phyloP scores from a whole-genome alignment of 1,140 invertebrate genomes.

The Zaprionus tsacasi region DNA sequence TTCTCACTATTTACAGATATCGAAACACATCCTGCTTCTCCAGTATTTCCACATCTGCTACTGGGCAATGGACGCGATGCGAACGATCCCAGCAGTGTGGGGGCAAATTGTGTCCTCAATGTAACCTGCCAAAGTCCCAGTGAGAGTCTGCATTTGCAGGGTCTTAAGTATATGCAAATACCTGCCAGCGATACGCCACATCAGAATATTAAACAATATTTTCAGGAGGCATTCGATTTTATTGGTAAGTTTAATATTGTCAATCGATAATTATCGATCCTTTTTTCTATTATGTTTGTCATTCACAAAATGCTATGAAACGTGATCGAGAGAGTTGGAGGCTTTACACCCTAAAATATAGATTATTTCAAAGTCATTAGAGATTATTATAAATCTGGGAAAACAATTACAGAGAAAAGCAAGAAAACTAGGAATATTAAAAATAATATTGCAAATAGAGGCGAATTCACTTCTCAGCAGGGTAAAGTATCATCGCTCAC shows the following conservation, averaged over 20 bases:
- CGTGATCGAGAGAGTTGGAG: slow-evolving; percentile 48
- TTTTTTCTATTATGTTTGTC: slow-evolving; percentile 42
- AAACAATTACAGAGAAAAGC: no score
- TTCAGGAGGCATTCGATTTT: slow-evolving; percentile 95
- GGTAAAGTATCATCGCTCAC: no score
- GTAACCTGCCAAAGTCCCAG: slow-evolving; percentile 92
- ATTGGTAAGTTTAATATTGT: slow-evolving; percentile 90
- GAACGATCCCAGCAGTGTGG: slow-evolving; percentile 89
- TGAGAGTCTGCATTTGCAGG: slow-evolving; percentile 87
- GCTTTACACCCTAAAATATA: no score
- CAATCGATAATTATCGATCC: slow-evolving; percentile 22
- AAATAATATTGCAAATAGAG: no score
- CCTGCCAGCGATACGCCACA: slow-evolving; percentile 93
- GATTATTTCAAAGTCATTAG: no score
- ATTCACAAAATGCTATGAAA: slow-evolving; percentile 57
- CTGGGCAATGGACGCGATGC: slow-evolving; percentile 95
- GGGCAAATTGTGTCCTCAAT: slow-evolving; percentile 91
- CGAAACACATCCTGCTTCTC: slow-evolving; percentile 91
- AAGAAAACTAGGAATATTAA: no score
- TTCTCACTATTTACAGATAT: slow-evolving; percentile 85
- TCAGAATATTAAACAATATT: slow-evolving; percentile 96
- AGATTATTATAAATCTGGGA: no score
- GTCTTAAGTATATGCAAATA: slow-evolving; percentile 92
- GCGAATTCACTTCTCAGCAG: no score
- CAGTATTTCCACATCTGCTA: slow-evolving; percentile 94